Base-by-base conservation (phyloP, 2,113 vertebrate genomes). In the Dasypus novemcinctus region DNA sequence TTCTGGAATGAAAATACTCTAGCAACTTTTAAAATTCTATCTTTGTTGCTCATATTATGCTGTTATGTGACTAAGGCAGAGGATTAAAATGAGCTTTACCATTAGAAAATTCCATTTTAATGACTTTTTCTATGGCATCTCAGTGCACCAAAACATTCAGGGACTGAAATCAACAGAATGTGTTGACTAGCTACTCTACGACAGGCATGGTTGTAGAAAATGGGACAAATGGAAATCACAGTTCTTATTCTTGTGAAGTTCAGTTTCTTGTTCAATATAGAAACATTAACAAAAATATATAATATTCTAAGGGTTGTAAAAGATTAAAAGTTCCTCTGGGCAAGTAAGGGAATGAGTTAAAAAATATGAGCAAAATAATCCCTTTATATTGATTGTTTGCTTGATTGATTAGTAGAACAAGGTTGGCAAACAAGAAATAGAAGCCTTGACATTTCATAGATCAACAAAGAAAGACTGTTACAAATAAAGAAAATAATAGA, bases 21-120 rank as follows among this genome's bases (percentile, higher is more conserved):
- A 63, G 29, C 94, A 54, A 54, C 81, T 92, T 93, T 41, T 87
- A 90, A 29, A 90, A 0, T 92, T 91, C 20, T 89, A 36, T 93
- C 64, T 59, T 52, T 89, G 68, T 29, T 91, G 15, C 10, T 68
- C 41, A 31, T 74, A 7, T 46, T 66, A 78, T 72, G 12, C 89
- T 72, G 23, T 93, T 89, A 25, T 49, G 3, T 41, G 17, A 21
- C 14, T 57, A 82, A n/a, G 27, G 36, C n/a, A 87, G 57, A 81
- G 59, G 86, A 64, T 64, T 81, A 86, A 95, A 90, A 75, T 33
- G 36, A 6, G 5, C 7, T 89, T 71, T 64, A 36, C 82, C 36
- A 63, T 84, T 54, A 82, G 46, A 72, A 87, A 4, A 64, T 66
- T 87, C 57, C 20, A 57, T 54, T 72, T 72, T 64, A 74, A 43